Conservation (phyloP, 2,888 invertebrate genomes). For the Mesorhabditis sp. region DNA sequence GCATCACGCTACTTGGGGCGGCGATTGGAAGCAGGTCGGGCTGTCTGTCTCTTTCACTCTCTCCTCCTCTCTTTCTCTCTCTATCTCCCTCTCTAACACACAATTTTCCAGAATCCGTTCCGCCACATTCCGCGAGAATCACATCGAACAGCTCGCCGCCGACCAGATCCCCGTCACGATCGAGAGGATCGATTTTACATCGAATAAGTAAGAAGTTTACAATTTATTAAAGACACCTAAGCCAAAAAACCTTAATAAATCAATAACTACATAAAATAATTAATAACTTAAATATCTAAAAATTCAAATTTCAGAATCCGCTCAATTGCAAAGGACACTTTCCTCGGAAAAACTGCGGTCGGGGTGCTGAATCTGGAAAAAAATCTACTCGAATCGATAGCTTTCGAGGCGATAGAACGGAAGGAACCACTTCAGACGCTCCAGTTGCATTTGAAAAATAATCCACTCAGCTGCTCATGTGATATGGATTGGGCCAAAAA, state of each 20-base stretch:
- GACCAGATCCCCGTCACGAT: conserved; percentile 36
- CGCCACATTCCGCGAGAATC: conserved; percentile 33
- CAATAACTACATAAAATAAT: too few relatives aligned
- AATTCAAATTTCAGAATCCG: conserved; percentile 10
- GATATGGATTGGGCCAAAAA: conserved; percentile 85
- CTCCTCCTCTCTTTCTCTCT: background rate
- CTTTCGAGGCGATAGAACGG: conserved; percentile 1
- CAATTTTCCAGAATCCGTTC: conserved; percentile 16
- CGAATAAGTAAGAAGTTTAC: conserved; percentile 18
- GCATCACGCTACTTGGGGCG: conserved; percentile 32
- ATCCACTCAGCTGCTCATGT: conserved; percentile 82
- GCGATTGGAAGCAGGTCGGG: conserved; percentile 11
- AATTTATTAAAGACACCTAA: too few relatives aligned
- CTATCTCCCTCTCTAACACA: background rate
- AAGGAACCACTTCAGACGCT: background rate
- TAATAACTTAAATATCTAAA: too few relatives aligned
- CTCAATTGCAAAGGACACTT: background rate
- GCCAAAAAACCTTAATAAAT: conserved; percentile 14
- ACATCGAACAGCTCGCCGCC: conserved; percentile 30
- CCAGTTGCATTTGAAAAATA: conserved; percentile 64
- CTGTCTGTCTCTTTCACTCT: background rate
- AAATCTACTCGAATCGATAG: conserved; percentile 11
- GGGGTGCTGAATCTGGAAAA: conserved; percentile 12
- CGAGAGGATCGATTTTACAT: conserved; percentile 28
- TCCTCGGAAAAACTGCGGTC: background rate